These are phyloP conservation scores for Tipula confusa DNA, from an alignment of 2,888 invertebrate genomes.

Conservation along the genomic window DNA sequence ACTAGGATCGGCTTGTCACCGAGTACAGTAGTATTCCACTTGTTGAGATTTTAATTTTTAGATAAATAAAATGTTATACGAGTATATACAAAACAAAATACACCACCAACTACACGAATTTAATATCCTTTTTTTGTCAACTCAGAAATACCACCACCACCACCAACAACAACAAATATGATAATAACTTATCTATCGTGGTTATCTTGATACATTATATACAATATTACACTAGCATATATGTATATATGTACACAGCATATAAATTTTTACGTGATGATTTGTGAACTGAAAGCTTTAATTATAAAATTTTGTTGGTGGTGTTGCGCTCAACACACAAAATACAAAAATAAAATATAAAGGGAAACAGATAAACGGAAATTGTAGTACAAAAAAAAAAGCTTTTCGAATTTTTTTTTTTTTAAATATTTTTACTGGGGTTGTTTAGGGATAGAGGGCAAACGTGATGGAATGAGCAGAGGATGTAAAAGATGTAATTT, in stretches of 20 bases:
- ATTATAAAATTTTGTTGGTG: not conserved
- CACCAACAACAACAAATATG: not conserved
- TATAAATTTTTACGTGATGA: not conserved
- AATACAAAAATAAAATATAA: not conserved
- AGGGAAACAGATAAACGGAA: conserved; percentile 16
- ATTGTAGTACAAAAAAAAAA: not conserved
- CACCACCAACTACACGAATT: not conserved
- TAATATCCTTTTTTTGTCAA: conserved; percentile 25
- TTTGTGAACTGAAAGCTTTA: conserved; percentile 25
- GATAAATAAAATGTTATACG: not conserved
- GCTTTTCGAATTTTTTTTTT: not conserved
- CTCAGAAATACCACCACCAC: not conserved
- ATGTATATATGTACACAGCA: not conserved
- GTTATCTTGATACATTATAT: not conserved
- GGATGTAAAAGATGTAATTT: not conserved
- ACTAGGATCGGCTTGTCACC: not conserved
- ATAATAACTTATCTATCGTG: conserved; percentile 25
- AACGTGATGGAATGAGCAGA: too few species aligned
- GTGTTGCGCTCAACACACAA: not conserved
- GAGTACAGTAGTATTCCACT: too few species aligned
- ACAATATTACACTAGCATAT: not conserved
- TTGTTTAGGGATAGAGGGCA: not conserved
- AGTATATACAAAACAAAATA: not conserved
- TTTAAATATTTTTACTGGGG: not conserved
- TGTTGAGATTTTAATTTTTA: conserved; percentile 25